Evolutionary conservation across 2,797 vertebrate species (phyloP).

Genomic region (Bucorvus abyssinicus): DNA sequence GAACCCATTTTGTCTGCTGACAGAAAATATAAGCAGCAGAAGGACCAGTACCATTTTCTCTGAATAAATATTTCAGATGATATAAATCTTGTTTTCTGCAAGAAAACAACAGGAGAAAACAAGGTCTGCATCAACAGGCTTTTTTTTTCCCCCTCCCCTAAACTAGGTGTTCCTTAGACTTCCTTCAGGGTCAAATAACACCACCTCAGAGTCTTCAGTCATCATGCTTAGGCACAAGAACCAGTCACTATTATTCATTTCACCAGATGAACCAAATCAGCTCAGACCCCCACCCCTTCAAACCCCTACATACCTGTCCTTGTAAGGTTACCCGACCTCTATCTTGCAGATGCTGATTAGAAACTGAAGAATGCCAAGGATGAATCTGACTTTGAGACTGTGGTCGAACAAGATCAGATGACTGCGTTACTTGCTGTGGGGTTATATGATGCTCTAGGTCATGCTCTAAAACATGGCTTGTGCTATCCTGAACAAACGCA

Average conservation of each 20-base stretch:
- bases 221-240: not conserved
- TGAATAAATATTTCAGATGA: not conserved
- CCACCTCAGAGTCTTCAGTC: not conserved
- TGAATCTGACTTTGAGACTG: constrained; percentile 68
- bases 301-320: constrained; percentile 73
- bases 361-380: constrained; percentile 74
- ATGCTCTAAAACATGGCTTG: constrained; percentile 77
- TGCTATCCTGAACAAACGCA: constrained; percentile 83
- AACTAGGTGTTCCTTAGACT: not conserved
- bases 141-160: too few species aligned
- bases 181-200: not conserved
- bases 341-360: constrained; percentile 71
- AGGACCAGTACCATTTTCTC: not conserved
- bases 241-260: not conserved
- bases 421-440: constrained; percentile 59
- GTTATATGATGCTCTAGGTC: constrained; percentile 78
- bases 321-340: constrained; percentile 62
- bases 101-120: not conserved
- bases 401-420: constrained; percentile 61
- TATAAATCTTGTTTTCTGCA: not conserved
- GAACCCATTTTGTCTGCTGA: not conserved
- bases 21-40: not conserved
- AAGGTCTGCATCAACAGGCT: not conserved
- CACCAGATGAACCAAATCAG: not conserved
- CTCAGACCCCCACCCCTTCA: not conserved